A percentile compares a stretch with the other conserved stretches of the same genome.
These are phyloP conservation scores for Drosophila ficusphila DNA, from an alignment of 1,140 invertebrate genomes.

Conservation along the genomic window DNA sequence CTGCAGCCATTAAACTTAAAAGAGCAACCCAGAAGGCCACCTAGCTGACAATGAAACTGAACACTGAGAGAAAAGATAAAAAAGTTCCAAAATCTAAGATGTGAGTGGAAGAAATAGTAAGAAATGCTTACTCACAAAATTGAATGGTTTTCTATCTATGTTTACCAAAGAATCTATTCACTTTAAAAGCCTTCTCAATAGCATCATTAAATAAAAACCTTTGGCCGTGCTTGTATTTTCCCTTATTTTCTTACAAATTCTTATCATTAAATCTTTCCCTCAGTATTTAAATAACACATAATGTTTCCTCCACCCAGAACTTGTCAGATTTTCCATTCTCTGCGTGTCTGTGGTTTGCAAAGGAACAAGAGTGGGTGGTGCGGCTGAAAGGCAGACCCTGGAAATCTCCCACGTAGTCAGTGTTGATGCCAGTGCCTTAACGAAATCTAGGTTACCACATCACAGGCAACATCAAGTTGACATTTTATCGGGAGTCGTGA, in stretches of 20 bases:
- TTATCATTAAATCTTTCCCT: too few species aligned
- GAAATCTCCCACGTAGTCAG: slow-evolving; percentile 26
- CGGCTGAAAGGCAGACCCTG: slow-evolving; percentile 1
- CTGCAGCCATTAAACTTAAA: slow-evolving; percentile 47
- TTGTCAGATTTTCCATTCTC: neutral
- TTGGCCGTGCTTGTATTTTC: too few species aligned
- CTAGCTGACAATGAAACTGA: slow-evolving; percentile 24
- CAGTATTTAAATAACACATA: too few species aligned
- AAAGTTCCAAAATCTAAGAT: too few species aligned
- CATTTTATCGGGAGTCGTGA: slow-evolving; percentile 60
- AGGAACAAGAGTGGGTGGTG: slow-evolving; percentile 6
- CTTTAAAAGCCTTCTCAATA: too few species aligned
- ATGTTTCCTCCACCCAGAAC: neutral
- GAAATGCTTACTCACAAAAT: too few species aligned
- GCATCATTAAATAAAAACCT: too few species aligned
- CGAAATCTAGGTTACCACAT: slow-evolving; percentile 57
- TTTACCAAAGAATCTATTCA: too few species aligned
- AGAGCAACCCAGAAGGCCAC: slow-evolving; percentile 22
- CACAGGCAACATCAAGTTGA: slow-evolving; percentile 66
- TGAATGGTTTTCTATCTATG: too few species aligned
- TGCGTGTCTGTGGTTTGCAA: slow-evolving; percentile 13
- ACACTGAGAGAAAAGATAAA: slow-evolving; percentile 10
- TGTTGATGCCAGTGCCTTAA: slow-evolving; percentile 19
- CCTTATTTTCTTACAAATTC: too few species aligned
- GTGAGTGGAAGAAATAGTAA: too few species aligned